Conservation (phyloP, 2,888 invertebrate species). For the Morpho helenor region DNA sequence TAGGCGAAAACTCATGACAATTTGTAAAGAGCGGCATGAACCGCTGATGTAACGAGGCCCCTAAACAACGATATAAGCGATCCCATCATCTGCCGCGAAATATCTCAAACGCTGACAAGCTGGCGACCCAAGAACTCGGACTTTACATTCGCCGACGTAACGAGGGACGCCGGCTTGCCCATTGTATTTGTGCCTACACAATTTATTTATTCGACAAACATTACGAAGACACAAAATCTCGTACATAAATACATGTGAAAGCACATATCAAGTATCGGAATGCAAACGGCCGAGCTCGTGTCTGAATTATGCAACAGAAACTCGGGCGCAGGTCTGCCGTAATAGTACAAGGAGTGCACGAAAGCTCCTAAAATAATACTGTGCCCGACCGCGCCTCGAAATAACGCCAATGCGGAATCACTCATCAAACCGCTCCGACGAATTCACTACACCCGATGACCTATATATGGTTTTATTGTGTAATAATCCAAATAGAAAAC, state of each 20-base stretch:
- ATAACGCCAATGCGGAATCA: conserved; percentile 28
- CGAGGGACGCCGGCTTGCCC: conserved; percentile 70
- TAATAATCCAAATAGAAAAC: conserved; percentile 8
- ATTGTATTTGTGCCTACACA: conserved; percentile 77
- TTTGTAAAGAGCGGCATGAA: conserved; percentile 73
- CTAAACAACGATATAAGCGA: conserved; percentile 67
- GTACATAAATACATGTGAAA: conserved; percentile 79
- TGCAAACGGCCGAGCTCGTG: conserved; percentile 75
- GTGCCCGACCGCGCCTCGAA: conserved; percentile 31
- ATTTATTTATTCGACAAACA: conserved; percentile 79
- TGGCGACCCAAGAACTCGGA: conserved; percentile 66
- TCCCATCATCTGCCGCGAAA: conserved; percentile 57
- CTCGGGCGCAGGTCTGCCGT: conserved; percentile 58
- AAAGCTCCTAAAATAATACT: conserved; percentile 68
- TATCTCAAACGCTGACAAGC: conserved; percentile 69
- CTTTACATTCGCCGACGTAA: conserved; percentile 77
- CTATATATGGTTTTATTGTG: conserved; percentile 22
- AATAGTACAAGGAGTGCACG: conserved; percentile 65
- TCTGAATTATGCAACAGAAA: conserved; percentile 77
- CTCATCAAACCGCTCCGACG: conserved; percentile 25
- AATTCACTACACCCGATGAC: conserved; percentile 18
- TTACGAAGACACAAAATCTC: conserved; percentile 78
- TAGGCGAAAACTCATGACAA: conserved; percentile 55
- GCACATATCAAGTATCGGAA: conserved; percentile 79
- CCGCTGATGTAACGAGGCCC: conserved; percentile 69